phyloP scores from a whole-genome alignment of 1,140 invertebrate genomes.

The Microvelia longipes region DNA sequence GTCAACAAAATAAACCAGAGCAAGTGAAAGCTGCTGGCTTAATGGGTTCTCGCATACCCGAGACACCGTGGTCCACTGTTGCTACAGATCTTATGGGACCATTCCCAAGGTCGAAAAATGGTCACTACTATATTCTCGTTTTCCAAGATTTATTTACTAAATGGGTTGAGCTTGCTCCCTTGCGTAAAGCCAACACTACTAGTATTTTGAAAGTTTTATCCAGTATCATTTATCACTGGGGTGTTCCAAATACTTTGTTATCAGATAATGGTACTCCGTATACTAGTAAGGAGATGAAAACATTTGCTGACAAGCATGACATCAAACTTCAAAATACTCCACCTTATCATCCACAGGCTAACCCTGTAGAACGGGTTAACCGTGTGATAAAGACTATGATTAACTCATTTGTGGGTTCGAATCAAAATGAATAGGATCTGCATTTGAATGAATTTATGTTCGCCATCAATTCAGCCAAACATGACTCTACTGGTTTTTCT shows the following conservation, averaged over 20 bases:
- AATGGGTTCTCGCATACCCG: background rate
- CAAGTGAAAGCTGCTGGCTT: background rate
- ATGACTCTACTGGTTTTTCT: background rate
- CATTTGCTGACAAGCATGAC: background rate
- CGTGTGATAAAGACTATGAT: constrained; percentile 30
- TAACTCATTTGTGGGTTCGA: constrained; percentile 23
- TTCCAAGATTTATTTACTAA: background rate
- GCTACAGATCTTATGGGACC: background rate
- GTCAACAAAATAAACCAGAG: constrained; percentile 1
- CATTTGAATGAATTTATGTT: background rate
- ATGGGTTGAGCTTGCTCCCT: background rate
- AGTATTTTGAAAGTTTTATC: background rate
- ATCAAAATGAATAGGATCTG: constrained; percentile 26
- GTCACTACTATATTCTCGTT: background rate
- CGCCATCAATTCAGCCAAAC: background rate
- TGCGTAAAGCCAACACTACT: background rate
- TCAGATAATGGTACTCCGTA: background rate
- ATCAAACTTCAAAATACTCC: background rate
- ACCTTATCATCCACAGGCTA: constrained; percentile 23
- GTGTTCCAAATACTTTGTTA: background rate
- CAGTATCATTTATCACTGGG: background rate
- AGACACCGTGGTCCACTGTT: background rate
- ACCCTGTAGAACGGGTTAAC: constrained; percentile 32
- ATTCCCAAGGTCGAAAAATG: background rate
- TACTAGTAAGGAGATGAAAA: background rate